These are phyloP conservation scores for Amazona guildingii DNA, from an alignment of 2,113 vertebrate species.

Conservation along the genomic window DNA sequence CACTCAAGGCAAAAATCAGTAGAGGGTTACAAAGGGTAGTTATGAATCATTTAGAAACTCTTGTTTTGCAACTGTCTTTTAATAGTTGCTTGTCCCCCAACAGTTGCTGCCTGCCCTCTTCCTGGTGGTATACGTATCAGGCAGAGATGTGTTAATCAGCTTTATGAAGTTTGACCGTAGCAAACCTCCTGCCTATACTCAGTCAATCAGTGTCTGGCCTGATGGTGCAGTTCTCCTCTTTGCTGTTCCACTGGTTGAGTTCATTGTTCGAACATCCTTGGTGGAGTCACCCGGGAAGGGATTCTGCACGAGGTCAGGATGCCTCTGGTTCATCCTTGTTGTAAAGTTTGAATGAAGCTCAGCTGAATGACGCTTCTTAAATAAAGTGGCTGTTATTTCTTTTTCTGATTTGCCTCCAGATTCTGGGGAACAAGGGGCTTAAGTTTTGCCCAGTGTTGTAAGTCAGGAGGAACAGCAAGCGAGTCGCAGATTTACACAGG, in stretches of 20 bases:
- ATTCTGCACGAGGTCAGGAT: neutral
- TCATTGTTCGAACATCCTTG: neutral
- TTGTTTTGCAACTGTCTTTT: constrained; percentile 13
- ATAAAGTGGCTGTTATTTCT: neutral
- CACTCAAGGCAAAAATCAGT: neutral
- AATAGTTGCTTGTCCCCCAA: neutral
- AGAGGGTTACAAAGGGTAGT: constrained; percentile 25
- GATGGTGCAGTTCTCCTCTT: constrained; percentile 7
- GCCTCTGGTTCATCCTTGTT: constrained; percentile 26
- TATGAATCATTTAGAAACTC: constrained; percentile 21
- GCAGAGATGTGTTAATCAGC: constrained; percentile 41
- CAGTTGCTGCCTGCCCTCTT: constrained; percentile 14
- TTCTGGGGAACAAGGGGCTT: constrained; percentile 30
- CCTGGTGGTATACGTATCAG: neutral
- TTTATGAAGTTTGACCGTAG: constrained; percentile 21
- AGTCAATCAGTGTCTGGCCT: neutral
- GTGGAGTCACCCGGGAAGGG: neutral
- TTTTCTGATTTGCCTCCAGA: constrained; percentile 27
- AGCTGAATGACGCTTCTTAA: neutral
- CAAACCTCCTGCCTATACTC: neutral
- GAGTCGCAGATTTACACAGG: neutral
- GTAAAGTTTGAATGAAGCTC: constrained; percentile 15
- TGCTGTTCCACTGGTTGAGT: neutral
- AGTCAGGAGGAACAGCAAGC: neutral
- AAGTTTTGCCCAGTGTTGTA: constrained; percentile 27